Evolutionary conservation across 2,797 vertebrate genomes (phyloP).

Genomic region (Cyprinodon diabolis): DNA sequence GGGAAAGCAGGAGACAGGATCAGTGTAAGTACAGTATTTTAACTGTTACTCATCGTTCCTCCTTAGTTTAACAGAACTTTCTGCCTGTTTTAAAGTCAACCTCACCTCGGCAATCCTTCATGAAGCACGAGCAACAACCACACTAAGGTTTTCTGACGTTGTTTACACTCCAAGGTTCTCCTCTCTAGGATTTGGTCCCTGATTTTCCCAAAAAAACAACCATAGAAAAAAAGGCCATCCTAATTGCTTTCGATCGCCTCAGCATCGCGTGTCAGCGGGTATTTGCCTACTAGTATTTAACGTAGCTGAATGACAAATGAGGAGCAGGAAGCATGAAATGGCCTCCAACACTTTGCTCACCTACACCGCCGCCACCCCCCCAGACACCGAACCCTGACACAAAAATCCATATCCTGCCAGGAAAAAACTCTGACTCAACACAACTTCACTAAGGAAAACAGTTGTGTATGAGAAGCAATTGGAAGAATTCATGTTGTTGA

Average conservation of each 20-base stretch:
- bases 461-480: conserved; percentile 13
- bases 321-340: conserved; percentile 78
- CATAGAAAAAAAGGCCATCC: conserved; percentile 13
- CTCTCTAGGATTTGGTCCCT: conserved; percentile 14
- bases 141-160: conserved; percentile 12
- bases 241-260: conserved; percentile 81
- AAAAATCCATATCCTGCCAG: conserved; percentile 65
- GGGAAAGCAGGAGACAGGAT: conserved; percentile 70
- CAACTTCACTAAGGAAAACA: conserved; percentile 29
- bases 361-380: conserved; percentile 18
- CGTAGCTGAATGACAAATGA: conserved; percentile 81
- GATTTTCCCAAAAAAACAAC: conserved; percentile 36
- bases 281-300: conserved; percentile 82
- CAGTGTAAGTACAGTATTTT: conserved; percentile 73
- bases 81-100: conserved; percentile 24
- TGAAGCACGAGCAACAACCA: not conserved
- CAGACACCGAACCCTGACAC: conserved; percentile 41
- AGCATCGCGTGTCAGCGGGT: conserved; percentile 66
- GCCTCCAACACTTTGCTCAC: conserved; percentile 46
- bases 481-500: conserved; percentile 16
- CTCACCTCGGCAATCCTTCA: conserved; percentile 20
- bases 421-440: conserved; percentile 47
- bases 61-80: conserved; percentile 10
- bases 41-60: no score
- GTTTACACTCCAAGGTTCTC: conserved; percentile 21